These are phyloP conservation scores for Dendrocincla fuliginosa DNA, from an alignment of 2,797 vertebrate genomes.

Conservation along the genomic window DNA sequence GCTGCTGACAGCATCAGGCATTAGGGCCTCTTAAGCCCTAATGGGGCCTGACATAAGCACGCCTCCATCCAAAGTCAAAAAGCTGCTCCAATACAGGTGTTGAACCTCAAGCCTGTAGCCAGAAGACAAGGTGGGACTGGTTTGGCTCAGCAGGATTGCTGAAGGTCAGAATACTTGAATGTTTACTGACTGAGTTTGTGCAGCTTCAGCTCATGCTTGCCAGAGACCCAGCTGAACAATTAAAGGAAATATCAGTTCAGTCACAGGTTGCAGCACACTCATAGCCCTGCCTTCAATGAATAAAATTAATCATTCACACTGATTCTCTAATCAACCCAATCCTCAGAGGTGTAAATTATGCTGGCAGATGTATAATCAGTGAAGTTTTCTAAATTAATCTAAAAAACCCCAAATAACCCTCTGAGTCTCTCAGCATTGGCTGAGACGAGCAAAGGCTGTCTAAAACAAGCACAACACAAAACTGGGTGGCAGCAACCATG, in stretches of 20 bases:
- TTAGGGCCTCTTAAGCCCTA: accelerated
- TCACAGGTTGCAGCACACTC: not conserved
- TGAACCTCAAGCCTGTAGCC: not conserved
- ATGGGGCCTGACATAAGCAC: accelerated
- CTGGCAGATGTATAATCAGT: constrained; percentile 60
- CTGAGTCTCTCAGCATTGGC: not conserved
- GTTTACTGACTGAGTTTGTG: not conserved
- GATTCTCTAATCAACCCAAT: constrained; percentile 62
- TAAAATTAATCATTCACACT: constrained; percentile 62
- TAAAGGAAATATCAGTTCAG: constrained; percentile 40
- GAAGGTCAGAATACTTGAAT: not conserved
- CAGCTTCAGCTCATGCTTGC: constrained; percentile 17
- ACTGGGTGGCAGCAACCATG: not conserved
- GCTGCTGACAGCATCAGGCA: not conserved
- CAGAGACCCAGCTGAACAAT: constrained; percentile 52
- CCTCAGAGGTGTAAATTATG: constrained; percentile 59
- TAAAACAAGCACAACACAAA: not conserved
- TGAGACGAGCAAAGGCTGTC: not conserved
- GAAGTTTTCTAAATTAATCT: constrained; percentile 61
- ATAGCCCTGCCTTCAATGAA: constrained; percentile 36
- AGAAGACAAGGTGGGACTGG: not conserved
- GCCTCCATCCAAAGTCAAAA: not conserved
- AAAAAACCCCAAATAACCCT: not conserved
- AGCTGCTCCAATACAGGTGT: not conserved
- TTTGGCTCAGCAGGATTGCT: not conserved